A percentile compares a stretch with the other conserved stretches of the same genome.
Evolutionary conservation across 92 coral and sea anemone genomes (phyloP).

Genomic region (Phenganax subtilis): DNA sequence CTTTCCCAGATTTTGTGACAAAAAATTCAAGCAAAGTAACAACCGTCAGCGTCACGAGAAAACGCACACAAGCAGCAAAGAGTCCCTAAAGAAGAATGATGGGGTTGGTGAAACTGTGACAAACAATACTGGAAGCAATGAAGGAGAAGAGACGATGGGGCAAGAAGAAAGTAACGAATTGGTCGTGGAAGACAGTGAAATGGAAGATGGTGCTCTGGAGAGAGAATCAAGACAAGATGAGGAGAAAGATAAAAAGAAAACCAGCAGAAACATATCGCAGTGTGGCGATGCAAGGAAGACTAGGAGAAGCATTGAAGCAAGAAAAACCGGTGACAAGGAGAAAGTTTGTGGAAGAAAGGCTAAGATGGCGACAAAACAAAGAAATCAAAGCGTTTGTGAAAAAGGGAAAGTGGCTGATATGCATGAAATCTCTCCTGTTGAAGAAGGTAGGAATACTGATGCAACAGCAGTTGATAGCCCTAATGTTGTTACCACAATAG

Average conservation of each 20-base stretch:
- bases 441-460: too few species aligned
- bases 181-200: not conserved
- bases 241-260: not conserved
- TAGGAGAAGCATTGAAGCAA: not conserved
- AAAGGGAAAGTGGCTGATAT: too few species aligned
- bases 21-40: slow-evolving; percentile 6
- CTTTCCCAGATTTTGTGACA: not conserved
- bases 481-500: too few species aligned
- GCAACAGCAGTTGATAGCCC: too few species aligned
- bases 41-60: slow-evolving; percentile 28
- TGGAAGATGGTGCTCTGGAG: too few species aligned
- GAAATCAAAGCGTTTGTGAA: too few species aligned
- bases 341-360: not conserved
- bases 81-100: not conserved
- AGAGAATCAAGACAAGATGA: not conserved
- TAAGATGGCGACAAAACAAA: not conserved
- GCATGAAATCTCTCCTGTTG: too few species aligned
- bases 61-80: not conserved
- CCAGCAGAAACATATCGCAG: too few species aligned
- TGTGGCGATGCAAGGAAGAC: not conserved
- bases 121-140: not conserved
- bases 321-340: not conserved
- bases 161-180: not conserved
- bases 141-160: not conserved
- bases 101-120: not conserved